Evolutionary conservation across 2,797 vertebrate genomes (phyloP), one percentile per base, ranked within the genome.

Genomic region (Sus cebifrons): DNA sequence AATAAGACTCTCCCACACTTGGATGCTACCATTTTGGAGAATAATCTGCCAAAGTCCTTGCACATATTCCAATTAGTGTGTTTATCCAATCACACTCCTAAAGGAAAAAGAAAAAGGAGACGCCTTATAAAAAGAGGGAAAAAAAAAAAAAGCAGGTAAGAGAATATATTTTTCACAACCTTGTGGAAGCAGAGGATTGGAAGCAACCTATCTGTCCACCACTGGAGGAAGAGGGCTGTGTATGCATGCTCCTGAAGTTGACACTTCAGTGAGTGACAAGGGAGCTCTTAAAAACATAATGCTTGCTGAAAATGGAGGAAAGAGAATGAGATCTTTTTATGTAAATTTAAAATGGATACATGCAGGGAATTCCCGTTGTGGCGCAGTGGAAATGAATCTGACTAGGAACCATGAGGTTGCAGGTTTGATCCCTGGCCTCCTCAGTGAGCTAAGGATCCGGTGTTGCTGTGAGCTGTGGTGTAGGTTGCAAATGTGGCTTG

Each of bases 71-170:
- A 77, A 77, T 84, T 77, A 52, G 12, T 52, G 13, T 23, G 56
- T 78, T 52, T 73, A 77, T 65, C 18, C 73, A 23, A 85, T 14
- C 56, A 20, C 25, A 62, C 11, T 79, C 21, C 29, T 75, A 82
- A 86, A 60, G 73, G 77, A 88, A 94, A 88, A 78, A 20, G 32
- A 18, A 56, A 40, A 87, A 67, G 79, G 65, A 83, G 36, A 44
- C 79, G 49, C 65, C 15, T 87, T 27, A 65, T 10, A 56, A 88
- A 87, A 64, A 89, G 15, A 36, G 36, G 32, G 4, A 36, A 36
- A 49, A 49, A 49, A n/a, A n/a, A 49, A 49, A 49, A 49, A 81
- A 86, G 5, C 29, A 67, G 13, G 13, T 56, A 77, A 60, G 64
- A 68, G 25, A 74, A 64, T 62, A 23, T 29, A 1, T 85, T 89